These are phyloP conservation scores for Laspeyria flexula DNA, from an alignment of 2,888 invertebrate genomes.

Conservation along the genomic window DNA sequence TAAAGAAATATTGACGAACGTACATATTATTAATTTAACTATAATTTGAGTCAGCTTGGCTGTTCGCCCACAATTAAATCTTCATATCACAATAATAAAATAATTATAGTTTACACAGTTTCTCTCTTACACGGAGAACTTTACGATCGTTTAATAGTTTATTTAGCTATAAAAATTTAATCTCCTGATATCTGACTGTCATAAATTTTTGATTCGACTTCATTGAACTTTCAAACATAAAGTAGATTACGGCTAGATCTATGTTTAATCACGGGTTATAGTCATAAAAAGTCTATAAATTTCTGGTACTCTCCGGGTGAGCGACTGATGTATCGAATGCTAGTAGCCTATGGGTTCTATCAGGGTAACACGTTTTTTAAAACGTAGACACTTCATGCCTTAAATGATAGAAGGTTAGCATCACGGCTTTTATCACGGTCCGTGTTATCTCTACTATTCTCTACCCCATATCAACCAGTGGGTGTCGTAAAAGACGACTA, in stretches of 20 bases:
- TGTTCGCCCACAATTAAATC: slow-evolving; percentile 17
- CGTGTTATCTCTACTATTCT: too few species aligned
- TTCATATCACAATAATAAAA: slow-evolving; percentile 24
- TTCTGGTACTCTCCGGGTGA: neutral
- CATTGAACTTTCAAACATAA: slow-evolving; percentile 6
- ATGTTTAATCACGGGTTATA: neutral
- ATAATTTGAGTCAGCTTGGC: slow-evolving; percentile 4
- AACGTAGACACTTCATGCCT: too few species aligned
- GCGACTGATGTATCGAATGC: too few species aligned
- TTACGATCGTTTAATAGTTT: slow-evolving; percentile 37
- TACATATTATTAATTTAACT: neutral
- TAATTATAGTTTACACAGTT: slow-evolving; percentile 25
- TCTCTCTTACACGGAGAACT: slow-evolving; percentile 17
- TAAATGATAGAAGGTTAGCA: too few species aligned
- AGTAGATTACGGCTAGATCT: neutral
- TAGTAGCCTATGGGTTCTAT: neutral
- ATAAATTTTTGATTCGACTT: slow-evolving; percentile 13
- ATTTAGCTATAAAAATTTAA: slow-evolving; percentile 25
- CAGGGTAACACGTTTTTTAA: neutral
- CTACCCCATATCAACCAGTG: too few species aligned
- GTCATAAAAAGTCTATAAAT: neutral
- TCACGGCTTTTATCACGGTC: too few species aligned
- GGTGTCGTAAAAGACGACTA: too few species aligned
- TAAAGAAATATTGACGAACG: too few species aligned
- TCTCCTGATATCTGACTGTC: slow-evolving; percentile 20